A percentile compares a stretch with the other conserved stretches of the same genome.
These are phyloP conservation scores for Enteromius radiatus DNA, from an alignment of 2,797 vertebrate species.

Conservation along the genomic window DNA sequence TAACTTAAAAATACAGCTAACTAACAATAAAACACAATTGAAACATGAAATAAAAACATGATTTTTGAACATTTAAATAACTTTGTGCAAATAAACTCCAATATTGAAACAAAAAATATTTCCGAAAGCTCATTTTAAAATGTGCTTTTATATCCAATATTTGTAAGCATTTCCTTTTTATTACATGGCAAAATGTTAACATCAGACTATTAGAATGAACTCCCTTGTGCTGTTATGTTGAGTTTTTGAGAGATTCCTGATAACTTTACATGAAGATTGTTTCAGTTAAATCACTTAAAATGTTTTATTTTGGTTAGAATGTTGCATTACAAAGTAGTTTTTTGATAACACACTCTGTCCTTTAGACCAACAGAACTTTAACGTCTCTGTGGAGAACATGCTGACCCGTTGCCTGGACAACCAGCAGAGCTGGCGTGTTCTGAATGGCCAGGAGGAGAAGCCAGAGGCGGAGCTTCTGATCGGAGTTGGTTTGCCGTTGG, in stretches of 20 bases:
- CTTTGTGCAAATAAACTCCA: no score
- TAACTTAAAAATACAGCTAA: no score
- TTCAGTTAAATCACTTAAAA: no score
- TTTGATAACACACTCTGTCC: neutral
- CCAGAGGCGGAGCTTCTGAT: slow-evolving; percentile 69
- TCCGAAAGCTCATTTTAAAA: neutral
- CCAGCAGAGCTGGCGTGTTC: slow-evolving; percentile 84
- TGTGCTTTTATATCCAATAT: neutral
- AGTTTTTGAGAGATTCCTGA: neutral
- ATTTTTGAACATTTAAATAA: no score
- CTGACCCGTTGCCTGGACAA: slow-evolving; percentile 91
- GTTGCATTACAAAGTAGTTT: neutral
- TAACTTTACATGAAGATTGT: neutral
- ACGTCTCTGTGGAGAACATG: slow-evolving; percentile 89
- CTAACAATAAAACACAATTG: no score
- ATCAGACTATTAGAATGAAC: neutral
- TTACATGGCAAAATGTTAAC: neutral
- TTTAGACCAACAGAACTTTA: slow-evolving; percentile 95
- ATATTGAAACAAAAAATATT: neutral
- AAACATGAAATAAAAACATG: no score
- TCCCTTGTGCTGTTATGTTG: neutral
- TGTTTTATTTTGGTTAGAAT: neutral
- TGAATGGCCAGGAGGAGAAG: slow-evolving; percentile 67
- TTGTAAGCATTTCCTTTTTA: neutral
- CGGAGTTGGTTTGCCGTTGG: slow-evolving; percentile 67